Evolutionary conservation across 2,888 invertebrate species (phyloP), one percentile per base, ranked within the genome.

Genomic region (Scaptomyza tumidula): DNA sequence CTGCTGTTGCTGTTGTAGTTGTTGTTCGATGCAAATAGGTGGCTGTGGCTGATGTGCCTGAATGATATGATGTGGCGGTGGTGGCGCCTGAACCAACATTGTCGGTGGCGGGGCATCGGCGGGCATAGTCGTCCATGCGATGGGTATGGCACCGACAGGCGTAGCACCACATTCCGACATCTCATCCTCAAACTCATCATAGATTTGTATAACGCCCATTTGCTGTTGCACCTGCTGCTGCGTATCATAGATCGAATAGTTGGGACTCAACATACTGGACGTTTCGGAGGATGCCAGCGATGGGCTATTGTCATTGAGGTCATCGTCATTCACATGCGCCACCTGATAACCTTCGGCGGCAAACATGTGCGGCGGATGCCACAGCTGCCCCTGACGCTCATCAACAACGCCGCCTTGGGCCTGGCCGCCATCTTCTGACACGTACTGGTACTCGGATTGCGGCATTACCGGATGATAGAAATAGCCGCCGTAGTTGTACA

Each of bases 181-280:
- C 9, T 91, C 90, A 48, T 90, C 90, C 6, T 89, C 90, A 50
- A 86, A 81, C 88, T 91, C 89, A 57, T 91, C 91, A 53, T 90
- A 92, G 31, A 92, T 89, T 70, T 92, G 92, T 89, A 92, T 85
- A 6, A 90, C 89, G 27, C 89, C 77, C 91, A 92, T 90, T 71
- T 92, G 92, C 45, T 92, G 92, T 59, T 91, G 91, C 57, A 91
- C 78, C 41, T 91, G 91, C 37, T 91, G 91, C 37, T 74, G 75
- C 53, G 88, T 62, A 71, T 91, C 91, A 60, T 91, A 91, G 5
- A 92, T 89, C 58, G 90, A 86, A 80, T 91, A 91, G 62, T 79
- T 90, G 43, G 92, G 92, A 79, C 92, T 92, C 37, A 92, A 60
- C 89, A 92, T 90, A 70, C 88, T 91, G 7, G 92, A 91, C 5